phyloP scores from a whole-genome alignment of 1,140 invertebrate species.

The Cydia splendana region DNA sequence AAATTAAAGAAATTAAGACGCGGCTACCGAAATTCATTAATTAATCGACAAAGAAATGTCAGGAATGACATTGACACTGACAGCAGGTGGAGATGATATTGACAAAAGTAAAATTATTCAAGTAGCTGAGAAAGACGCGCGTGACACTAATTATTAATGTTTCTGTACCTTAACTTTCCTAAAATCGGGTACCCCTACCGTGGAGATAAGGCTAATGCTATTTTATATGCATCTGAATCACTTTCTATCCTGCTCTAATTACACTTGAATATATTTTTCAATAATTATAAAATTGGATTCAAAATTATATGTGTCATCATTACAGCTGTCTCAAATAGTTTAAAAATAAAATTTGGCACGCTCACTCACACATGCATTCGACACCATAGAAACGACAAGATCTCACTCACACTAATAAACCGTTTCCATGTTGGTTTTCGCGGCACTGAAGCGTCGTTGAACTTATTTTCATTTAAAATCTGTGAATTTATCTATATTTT shows the following conservation, averaged over 20 bases:
- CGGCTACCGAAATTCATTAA: conserved; percentile 27
- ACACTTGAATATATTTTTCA: conserved; percentile 21
- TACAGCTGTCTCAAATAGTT: conserved; percentile 38
- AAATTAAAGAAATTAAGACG: conserved; percentile 34
- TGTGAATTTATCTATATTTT: conserved; percentile 45
- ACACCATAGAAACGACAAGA: conserved; percentile 12
- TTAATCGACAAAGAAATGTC: neutral
- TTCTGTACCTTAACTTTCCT: too few species aligned
- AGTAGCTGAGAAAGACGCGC: neutral
- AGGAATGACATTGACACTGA: neutral
- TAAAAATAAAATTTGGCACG: conserved; percentile 25
- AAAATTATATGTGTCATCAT: conserved; percentile 42
- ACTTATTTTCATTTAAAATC: conserved; percentile 65
- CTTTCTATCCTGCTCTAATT: conserved; percentile 31
- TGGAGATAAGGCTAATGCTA: too few species aligned
- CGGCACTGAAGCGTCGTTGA: conserved; percentile 68
- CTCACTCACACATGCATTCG: conserved; percentile 50
- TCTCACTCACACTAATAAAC: conserved; percentile 28
- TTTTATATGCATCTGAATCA: neutral
- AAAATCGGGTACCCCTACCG: too few species aligned
- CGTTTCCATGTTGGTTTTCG: conserved; percentile 63
- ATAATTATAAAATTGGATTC: too few species aligned
- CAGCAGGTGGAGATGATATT: neutral
- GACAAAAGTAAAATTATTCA: neutral
- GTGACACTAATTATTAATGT: too few species aligned